phyloP scores from a whole-genome alignment of 2,113 vertebrate species.

The Paradisaea rubra region DNA sequence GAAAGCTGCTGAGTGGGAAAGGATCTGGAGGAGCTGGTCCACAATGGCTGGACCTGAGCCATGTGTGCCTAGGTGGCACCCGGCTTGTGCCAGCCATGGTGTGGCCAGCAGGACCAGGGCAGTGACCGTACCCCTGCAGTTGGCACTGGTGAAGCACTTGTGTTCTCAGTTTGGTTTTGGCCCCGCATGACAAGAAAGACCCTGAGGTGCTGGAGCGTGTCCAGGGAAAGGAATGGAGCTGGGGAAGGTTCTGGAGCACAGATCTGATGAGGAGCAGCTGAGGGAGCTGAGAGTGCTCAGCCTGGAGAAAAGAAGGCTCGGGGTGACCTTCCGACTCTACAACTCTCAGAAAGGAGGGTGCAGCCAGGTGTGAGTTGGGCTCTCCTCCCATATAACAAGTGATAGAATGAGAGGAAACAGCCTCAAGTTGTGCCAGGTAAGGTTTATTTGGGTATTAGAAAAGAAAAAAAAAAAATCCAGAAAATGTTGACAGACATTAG shows the following conservation, averaged over 20 bases:
- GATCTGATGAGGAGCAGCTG: fast-evolving
- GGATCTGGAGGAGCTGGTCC: background rate
- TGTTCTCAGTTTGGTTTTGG: fast-evolving
- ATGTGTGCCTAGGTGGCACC: background rate
- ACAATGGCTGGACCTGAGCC: background rate
- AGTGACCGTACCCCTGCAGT: fast-evolving
- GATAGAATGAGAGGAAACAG: background rate
- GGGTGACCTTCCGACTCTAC: background rate
- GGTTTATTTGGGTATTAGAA: background rate
- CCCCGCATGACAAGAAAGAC: no score
- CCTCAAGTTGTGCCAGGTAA: no score
- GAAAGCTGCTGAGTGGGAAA: background rate
- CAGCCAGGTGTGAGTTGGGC: fast-evolving
- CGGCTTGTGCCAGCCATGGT: background rate
- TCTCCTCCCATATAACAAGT: background rate
- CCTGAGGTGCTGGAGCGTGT: fast-evolving
- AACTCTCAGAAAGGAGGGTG: background rate
- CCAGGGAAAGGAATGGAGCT: background rate
- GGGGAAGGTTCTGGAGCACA: background rate
- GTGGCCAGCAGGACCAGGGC: background rate
- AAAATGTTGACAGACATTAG: background rate
- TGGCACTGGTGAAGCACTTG: background rate
- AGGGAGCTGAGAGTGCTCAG: background rate
- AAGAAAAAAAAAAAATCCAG: background rate
- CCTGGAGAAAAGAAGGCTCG: background rate